Evolutionary conservation across 2,888 invertebrate genomes (phyloP), one percentile per base, ranked within the genome.

Genomic region (Cerastoderma edule): DNA sequence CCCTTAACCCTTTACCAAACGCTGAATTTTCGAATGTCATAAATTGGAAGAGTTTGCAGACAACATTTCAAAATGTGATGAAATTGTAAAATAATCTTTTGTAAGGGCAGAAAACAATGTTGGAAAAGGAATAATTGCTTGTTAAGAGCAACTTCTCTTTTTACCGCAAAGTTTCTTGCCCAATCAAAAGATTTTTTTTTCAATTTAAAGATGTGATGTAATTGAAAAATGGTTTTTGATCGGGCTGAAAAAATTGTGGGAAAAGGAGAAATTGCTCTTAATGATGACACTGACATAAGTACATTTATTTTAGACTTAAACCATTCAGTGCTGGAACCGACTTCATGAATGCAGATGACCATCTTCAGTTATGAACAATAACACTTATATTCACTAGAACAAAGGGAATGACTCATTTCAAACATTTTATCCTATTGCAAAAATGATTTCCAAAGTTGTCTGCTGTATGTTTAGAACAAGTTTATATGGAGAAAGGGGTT

Each of bases 261-360:
- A 57, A 57, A 33, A 33, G 35, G 22, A 57, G 57, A 57, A 57
- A 57, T 19, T 57, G 57, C 33, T 30, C 16, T 33, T 35, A 30
- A 35, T n/a, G n/a, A n/a, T n/a, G n/a, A n/a, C n/a, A n/a, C n/a
- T n/a, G n/a, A n/a, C n/a, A n/a, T n/a, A n/a, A n/a, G n/a, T n/a
- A n/a, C n/a, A n/a, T n/a, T n/a, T n/a, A n/a, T n/a, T n/a, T n/a
- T n/a, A n/a, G n/a, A n/a, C n/a, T n/a, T n/a, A n/a, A n/a, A n/a
- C n/a, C n/a, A n/a, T n/a, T n/a, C n/a, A n/a, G n/a, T n/a, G n/a
- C n/a, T n/a, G n/a, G n/a, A n/a, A n/a, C n/a, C n/a, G n/a, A n/a
- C n/a, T n/a, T n/a, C n/a, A n/a, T n/a, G n/a, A n/a, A n/a, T n/a
- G n/a, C n/a, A n/a, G n/a, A n/a, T n/a, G n/a, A n/a, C n/a, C n/a